Conservation (phyloP, 2,888 invertebrate genomes). For the Pollenia labialis region DNA sequence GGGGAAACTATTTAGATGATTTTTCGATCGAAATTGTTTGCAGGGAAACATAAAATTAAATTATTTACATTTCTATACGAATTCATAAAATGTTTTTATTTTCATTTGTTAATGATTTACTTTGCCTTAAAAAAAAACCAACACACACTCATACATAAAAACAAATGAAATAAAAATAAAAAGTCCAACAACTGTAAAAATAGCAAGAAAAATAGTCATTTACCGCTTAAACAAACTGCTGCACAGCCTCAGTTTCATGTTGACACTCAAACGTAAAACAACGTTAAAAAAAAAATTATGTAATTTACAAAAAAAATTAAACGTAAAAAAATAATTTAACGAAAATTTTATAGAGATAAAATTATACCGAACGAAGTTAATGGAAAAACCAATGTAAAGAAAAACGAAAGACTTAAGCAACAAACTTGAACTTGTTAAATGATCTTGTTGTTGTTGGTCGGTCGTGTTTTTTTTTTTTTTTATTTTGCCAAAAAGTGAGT, state of each 20-base stretch:
- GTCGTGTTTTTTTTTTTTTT: not conserved
- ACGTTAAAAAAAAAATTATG: constrained; percentile 37
- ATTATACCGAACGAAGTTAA: not conserved
- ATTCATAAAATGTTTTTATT: constrained; percentile 1
- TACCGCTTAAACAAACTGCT: constrained; percentile 80
- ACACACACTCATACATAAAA: constrained; percentile 16
- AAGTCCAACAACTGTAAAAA: constrained; percentile 47
- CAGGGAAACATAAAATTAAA: constrained; percentile 28
- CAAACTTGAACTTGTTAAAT: constrained; percentile 81
- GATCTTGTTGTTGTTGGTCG: constrained; percentile 53
- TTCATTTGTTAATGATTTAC: constrained; percentile 36
- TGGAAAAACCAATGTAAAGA: constrained; percentile 67
- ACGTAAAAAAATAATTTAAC: constrained; percentile 5
- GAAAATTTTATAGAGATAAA: constrained; percentile 19
- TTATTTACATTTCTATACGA: constrained; percentile 36
- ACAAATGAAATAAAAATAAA: constrained; percentile 34
- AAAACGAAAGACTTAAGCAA: constrained; percentile 78
- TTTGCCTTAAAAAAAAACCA: constrained; percentile 50
- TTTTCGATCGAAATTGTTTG: no score
- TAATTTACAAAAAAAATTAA: not conserved
- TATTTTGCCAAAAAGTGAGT: not conserved
- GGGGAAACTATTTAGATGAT: no score
- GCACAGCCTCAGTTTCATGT: constrained; percentile 81
- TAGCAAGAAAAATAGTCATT: constrained; percentile 75
- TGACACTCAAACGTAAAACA: constrained; percentile 81